Evolutionary conservation across 2,888 invertebrate species (phyloP).

Genomic region (Lepidocyrtinus sp.): DNA sequence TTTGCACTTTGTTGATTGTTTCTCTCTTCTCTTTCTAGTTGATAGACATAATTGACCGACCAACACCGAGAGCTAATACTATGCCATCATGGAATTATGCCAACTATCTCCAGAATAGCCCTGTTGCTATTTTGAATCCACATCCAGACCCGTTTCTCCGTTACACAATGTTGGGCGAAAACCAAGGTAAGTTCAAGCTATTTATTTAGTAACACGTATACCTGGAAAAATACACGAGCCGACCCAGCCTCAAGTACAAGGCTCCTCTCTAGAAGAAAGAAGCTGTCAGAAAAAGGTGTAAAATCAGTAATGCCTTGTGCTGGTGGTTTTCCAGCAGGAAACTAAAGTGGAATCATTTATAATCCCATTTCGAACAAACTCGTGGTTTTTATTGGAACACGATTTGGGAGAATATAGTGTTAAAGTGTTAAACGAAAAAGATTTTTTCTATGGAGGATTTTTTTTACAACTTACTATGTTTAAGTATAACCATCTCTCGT

Average conservation of each 20-base stretch:
- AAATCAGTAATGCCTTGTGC: not conserved
- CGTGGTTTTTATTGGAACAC: too few species aligned
- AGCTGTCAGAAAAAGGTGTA: not conserved
- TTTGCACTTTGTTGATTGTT: conserved; percentile 24
- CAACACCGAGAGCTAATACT: conserved; percentile 64
- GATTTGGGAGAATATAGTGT: not conserved
- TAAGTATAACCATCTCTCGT: not conserved
- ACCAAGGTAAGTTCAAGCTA: conserved; percentile 61
- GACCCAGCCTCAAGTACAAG: too few species aligned
- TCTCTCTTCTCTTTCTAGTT: conserved; percentile 47
- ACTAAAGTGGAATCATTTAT: conserved; percentile 53
- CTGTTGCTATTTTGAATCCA: conserved; percentile 67
- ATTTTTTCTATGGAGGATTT: not conserved
- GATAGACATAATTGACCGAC: conserved; percentile 69
- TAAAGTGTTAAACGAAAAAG: not conserved
- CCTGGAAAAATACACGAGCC: too few species aligned
- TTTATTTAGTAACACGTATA: not conserved
- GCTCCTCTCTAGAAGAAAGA: not conserved
- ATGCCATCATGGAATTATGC: conserved; percentile 68
- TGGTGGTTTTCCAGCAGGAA: conserved; percentile 20
- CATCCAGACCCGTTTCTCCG: conserved; percentile 64
- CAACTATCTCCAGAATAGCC: conserved; percentile 65
- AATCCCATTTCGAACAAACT: conserved; percentile 58
- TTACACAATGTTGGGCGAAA: conserved; percentile 63
- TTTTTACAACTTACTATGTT: not conserved